A percentile compares a stretch with the other conserved stretches of the same genome.
These are phyloP conservation scores for Corythornis cristatus DNA, from an alignment of 2,113 vertebrate genomes.

Conservation along the genomic window DNA sequence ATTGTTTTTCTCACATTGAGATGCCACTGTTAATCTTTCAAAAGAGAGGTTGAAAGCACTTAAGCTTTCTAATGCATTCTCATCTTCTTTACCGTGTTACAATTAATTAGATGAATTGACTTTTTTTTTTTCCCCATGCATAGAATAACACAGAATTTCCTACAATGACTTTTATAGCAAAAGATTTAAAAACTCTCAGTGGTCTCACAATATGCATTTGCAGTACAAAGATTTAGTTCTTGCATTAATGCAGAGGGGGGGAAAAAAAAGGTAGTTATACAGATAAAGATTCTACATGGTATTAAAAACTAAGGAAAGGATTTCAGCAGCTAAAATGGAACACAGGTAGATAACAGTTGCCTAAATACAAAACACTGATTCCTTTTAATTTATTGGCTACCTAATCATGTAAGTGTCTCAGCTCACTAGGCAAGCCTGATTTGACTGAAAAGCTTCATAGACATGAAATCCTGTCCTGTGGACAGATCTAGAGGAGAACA, in stretches of 20 bases:
- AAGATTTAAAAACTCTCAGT: background rate
- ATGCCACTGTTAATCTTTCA: conserved; percentile 29
- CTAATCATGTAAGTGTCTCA: background rate
- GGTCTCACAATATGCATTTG: background rate
- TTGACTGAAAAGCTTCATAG: background rate
- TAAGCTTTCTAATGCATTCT: conserved; percentile 28
- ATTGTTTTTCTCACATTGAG: conserved; percentile 51
- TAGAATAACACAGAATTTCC: background rate
- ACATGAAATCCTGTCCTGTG: background rate
- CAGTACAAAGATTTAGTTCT: background rate
- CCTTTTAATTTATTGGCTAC: background rate
- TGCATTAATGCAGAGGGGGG: background rate
- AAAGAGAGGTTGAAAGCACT: conserved; percentile 31
- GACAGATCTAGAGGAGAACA: background rate
- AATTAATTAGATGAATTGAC: conserved; percentile 31
- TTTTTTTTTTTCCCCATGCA: background rate
- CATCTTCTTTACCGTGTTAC: background rate
- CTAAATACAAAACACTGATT: background rate
- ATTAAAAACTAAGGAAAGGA: background rate
- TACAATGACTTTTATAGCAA: background rate
- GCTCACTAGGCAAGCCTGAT: background rate
- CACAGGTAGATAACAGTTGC: background rate
- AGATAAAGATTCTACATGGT: background rate
- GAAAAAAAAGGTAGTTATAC: background rate
- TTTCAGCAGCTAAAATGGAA: background rate